These are phyloP conservation scores for Diachrysia chrysitis DNA, from an alignment of 2,888 invertebrate genomes.

Conservation along the genomic window DNA sequence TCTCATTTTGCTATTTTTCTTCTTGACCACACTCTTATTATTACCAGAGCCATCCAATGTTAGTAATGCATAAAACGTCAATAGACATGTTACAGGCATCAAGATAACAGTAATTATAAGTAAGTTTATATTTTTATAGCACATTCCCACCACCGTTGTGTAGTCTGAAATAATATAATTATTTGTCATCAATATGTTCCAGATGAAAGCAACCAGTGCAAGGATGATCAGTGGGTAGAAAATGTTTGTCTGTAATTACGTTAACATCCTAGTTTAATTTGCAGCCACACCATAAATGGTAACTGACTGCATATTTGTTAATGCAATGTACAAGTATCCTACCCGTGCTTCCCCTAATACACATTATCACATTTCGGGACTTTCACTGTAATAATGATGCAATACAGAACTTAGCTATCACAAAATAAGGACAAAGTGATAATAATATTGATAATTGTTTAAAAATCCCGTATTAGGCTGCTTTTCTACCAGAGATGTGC, in stretches of 20 bases:
- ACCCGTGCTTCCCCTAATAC: background rate
- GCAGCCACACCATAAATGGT: background rate
- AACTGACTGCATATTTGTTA: background rate
- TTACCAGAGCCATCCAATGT: slow-evolving; percentile 63
- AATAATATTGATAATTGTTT: slow-evolving; percentile 24
- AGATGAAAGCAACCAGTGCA: slow-evolving; percentile 2
- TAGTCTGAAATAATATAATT: slow-evolving; percentile 75
- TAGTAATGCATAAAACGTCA: slow-evolving; percentile 72
- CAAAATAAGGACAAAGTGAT: slow-evolving; percentile 29
- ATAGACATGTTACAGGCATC: slow-evolving; percentile 70
- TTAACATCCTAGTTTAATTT: background rate
- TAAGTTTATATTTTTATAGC: slow-evolving; percentile 68
- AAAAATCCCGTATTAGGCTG: background rate
- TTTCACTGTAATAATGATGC: background rate
- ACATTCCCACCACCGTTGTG: slow-evolving; percentile 76
- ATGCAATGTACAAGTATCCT: background rate
- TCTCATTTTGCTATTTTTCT: slow-evolving; percentile 42
- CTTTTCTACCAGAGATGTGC: too few relatives aligned
- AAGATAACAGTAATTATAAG: slow-evolving; percentile 67
- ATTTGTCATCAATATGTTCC: slow-evolving; percentile 13
- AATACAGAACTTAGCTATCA: background rate
- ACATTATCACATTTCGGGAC: background rate
- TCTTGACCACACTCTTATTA: slow-evolving; percentile 44
- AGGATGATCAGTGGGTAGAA: background rate
- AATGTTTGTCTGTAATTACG: background rate